Base-by-base conservation (phyloP, 2,888 invertebrate genomes). In the Callyntrura guangdongensis region DNA sequence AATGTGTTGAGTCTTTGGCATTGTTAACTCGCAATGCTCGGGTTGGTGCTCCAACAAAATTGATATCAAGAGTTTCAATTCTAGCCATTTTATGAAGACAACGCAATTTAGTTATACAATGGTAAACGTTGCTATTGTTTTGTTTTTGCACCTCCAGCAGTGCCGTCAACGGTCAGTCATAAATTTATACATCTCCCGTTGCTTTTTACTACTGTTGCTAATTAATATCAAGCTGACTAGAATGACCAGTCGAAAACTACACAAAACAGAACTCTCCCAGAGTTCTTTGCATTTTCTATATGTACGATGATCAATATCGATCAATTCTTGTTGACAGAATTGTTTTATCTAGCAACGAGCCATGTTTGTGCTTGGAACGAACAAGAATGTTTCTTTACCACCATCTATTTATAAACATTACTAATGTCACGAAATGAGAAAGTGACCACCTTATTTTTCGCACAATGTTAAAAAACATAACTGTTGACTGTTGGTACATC, bases 151-250 rank as follows among this genome's bases (percentile, higher is more conserved):
- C 77, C 86, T 79, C 86, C 86, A 61, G 47, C 77, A 79, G 86
- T 22, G 86, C 49, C 27, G 5, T 61, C 17, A 14, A 77, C 25
- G 36, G 64, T 64, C 86, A 77, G 64, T 86, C 79, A 79, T 86
- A 86, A 86, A 86, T 86, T 77, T 79, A 86, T 79, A 49, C 64
- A 77, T 86, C 61, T 79, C 86, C 86, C 67, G 79, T 86, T 64
- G 86, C 49, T 82, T 86, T 77, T 86, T 86, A 79, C 86, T 67
- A 86, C 77, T 86, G 79, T n/a, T 67, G 8, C 86, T 86, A 86
- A 86, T 86, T 86, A 86, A 56, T 86, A 64, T 77, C 86, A 86
- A 72, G 69, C 69, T 72, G 69, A 72, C 69, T 72, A 72, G 45
- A 72, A 17, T 72, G 64, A 67, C 64, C 64, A 67, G 64, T 27